Percentiles rank a stretch among this genome's conserved stretches.
Evolutionary conservation across 2,797 vertebrate genomes (phyloP).

Genomic region (Trichosurus vulpecula): DNA sequence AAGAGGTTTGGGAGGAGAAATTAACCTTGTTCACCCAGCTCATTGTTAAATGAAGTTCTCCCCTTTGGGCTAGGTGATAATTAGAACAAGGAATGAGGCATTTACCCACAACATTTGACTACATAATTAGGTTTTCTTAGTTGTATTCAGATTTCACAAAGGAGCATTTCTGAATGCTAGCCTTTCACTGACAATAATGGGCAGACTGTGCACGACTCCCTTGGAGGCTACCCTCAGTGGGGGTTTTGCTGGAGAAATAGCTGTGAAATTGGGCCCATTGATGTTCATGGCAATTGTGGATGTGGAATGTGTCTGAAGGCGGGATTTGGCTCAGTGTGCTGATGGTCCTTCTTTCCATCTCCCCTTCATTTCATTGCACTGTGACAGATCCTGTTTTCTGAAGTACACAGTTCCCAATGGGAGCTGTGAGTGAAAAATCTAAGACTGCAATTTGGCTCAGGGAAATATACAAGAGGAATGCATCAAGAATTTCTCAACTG

Average conservation of each 20-base stretch:
- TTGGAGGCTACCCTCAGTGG: background rate
- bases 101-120: conserved; percentile 72
- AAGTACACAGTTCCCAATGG: conserved; percentile 38
- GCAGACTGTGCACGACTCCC: background rate
- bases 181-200: conserved; percentile 44
- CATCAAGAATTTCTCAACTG: conserved; percentile 3
- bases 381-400: conserved; percentile 21
- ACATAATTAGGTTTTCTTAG: conserved; percentile 68
- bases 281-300: background rate
- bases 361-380: conserved; percentile 49
- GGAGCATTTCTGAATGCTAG: conserved; percentile 29
- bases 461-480: conserved; percentile 53
- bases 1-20: conserved; percentile 61
- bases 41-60: conserved; percentile 58
- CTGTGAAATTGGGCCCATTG: background rate
- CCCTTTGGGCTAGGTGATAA: conserved; percentile 69
- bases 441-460: conserved; percentile 61
- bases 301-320: background rate
- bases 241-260: background rate
- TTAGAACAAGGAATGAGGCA: conserved; percentile 68
- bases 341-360: conserved; percentile 39
- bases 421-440: conserved; percentile 51
- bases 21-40: conserved; percentile 60
- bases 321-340: background rate
- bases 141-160: conserved; percentile 51